phyloP scores from a whole-genome alignment of 2,888 invertebrate species.

The Ennomos fuscantarius region DNA sequence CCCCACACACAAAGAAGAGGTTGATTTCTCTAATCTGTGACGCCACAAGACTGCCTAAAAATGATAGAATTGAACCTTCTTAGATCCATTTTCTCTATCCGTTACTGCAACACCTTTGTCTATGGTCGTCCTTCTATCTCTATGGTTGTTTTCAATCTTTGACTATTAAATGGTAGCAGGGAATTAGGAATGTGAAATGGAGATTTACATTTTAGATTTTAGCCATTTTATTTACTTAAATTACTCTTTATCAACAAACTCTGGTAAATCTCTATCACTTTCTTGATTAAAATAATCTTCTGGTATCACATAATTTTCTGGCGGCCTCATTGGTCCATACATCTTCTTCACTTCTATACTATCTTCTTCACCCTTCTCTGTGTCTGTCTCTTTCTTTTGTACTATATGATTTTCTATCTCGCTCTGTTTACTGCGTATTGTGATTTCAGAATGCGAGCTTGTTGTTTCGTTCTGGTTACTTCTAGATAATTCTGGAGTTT shows the following conservation, averaged over 20 bases:
- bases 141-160: no score
- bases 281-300: conserved; percentile 76
- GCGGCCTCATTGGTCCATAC: conserved; percentile 80
- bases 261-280: conserved; percentile 74
- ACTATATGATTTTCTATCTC: conserved; percentile 9
- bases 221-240: neutral
- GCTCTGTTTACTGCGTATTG: conserved; percentile 21
- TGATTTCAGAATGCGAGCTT: neutral
- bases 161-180: no score
- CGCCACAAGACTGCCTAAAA: no score
- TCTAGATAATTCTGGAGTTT: conserved; percentile 37
- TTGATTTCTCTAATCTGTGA: no score
- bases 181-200: no score
- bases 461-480: conserved; percentile 8
- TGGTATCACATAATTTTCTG: conserved; percentile 75
- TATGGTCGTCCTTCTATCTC: no score
- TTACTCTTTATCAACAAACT: conserved; percentile 69
- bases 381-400: conserved; percentile 16
- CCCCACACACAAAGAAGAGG: no score
- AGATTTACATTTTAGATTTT: no score
- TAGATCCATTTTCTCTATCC: no score
- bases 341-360: conserved; percentile 51
- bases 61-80: no score
- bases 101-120: no score
- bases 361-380: conserved; percentile 8